Base-by-base conservation (phyloP, 1,140 invertebrate genomes). In the Drosophila rhopaloa region DNA sequence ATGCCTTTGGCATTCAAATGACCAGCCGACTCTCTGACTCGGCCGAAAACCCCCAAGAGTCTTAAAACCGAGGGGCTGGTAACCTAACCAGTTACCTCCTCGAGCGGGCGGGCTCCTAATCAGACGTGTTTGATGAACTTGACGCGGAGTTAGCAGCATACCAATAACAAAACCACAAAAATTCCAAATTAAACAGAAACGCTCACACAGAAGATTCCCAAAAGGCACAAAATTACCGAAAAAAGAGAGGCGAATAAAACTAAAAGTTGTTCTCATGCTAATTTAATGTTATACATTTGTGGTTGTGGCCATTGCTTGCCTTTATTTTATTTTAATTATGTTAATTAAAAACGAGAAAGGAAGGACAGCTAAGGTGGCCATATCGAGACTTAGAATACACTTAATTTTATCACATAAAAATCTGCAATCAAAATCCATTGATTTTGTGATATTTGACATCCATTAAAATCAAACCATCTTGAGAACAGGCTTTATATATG, bases 1-100 rank as follows among this genome's bases (percentile, higher is more conserved):
- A 89, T 89, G 84, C 84, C 84, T 88, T 88, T 88, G 84, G 84
- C 84, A 88, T 84, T 88, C 84, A 88, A 88, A 88, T 89, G 79
- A 76, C 61, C 76, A 78, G 78, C 29, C 8, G 29, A 44, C 38
- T 70, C 51, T 60, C 44, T 71, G 44, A 58, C 40, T 66, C 48
- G 58, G 60, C 58, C 57, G 57, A 84, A 67, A 56, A 37, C 14
- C 63, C 67, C 76, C 61, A 67, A 67, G 62, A 51, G 27, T 29
- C n/a, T 51, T n/a, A 44, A 14, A 43, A 8, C 27, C 37, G n/a
- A 38, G 61, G 32, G 41, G 32, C 43, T 61, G 44, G 57, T 59
- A 43, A 24, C 61, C 61, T 44, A 66, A 57, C 72, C 72, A 76
- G 61, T 66, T 44, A 35, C 50, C 24, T 40, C 50, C 57, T 27